phyloP scores from a whole-genome alignment of 2,888 invertebrate genomes.

The Dendrolimus houi region DNA sequence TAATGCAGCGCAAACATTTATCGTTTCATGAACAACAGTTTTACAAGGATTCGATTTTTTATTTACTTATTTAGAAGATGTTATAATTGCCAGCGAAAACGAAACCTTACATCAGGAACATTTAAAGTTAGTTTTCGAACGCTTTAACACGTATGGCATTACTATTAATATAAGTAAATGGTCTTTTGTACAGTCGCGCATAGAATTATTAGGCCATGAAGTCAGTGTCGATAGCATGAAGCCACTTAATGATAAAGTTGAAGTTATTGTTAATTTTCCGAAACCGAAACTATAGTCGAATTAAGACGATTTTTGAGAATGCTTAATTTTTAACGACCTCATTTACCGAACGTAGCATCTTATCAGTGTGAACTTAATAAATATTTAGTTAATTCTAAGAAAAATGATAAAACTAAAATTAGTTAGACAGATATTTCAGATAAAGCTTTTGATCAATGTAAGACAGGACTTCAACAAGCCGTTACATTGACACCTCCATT shows the following conservation, averaged over 20 bases:
- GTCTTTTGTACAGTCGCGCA: constrained; percentile 7
- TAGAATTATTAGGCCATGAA: constrained; percentile 12
- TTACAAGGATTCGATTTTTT: too few species aligned
- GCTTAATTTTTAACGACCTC: constrained; percentile 32
- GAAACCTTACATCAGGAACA: neutral
- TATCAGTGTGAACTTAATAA: too few species aligned
- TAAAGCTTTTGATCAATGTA: too few species aligned
- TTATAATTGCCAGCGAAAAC: constrained; percentile 4
- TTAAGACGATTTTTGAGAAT: constrained; percentile 24
- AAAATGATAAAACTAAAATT: too few species aligned
- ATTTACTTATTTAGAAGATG: constrained; percentile 28
- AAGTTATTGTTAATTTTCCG: constrained; percentile 10
- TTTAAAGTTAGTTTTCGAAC: neutral
- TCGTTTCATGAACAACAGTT: too few species aligned
- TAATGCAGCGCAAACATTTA: too few species aligned
- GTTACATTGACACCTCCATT: too few species aligned
- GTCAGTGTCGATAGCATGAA: constrained; percentile 11
- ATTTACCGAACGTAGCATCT: constrained; percentile 19
- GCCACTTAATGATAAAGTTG: constrained; percentile 10
- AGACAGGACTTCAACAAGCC: too few species aligned
- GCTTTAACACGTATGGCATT: neutral
- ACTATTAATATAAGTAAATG: constrained; percentile 4
- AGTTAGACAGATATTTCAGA: too few species aligned
- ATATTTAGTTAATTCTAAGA: too few species aligned
- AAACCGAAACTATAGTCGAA: constrained; percentile 8